A percentile compares a stretch with the other conserved stretches of the same genome.
phyloP scores from a whole-genome alignment of 1,140 invertebrate genomes.

The Notospermus geniculatus region DNA sequence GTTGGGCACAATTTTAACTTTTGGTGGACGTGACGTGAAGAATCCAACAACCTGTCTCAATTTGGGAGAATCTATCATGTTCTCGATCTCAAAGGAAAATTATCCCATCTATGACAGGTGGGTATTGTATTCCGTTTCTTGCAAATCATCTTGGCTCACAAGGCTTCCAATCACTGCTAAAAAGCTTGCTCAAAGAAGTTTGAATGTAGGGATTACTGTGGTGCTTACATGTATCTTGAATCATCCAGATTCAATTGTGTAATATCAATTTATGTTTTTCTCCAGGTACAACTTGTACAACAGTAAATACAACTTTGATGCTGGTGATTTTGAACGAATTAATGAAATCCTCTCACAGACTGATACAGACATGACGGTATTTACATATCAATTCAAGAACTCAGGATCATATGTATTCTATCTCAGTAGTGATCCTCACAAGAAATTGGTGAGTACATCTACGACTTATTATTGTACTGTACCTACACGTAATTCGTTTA shows the following conservation, averaged over 20 bases:
- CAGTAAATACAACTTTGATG: constrained; percentile 49
- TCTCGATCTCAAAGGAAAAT: constrained; percentile 37
- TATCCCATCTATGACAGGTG: constrained; percentile 47
- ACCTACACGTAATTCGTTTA: too few relatives aligned
- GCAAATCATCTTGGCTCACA: too few relatives aligned
- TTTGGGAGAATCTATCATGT: constrained; percentile 41
- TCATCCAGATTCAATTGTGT: too few relatives aligned
- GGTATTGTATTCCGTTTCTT: too few relatives aligned
- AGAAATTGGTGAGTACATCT: constrained; percentile 52
- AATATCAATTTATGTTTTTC: too few relatives aligned
- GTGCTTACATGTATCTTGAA: too few relatives aligned
- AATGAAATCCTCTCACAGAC: constrained; percentile 35
- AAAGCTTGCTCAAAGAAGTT: too few relatives aligned
- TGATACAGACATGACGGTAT: constrained; percentile 39
- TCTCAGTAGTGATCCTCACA: constrained; percentile 40
- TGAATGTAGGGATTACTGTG: too few relatives aligned
- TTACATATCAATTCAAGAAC: constrained; percentile 47
- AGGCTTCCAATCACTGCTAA: too few relatives aligned
- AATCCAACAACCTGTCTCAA: constrained; percentile 45
- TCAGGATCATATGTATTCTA: constrained; percentile 49
- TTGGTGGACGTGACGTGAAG: constrained; percentile 22
- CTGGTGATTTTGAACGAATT: constrained; percentile 46
- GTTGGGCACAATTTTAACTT: too few relatives aligned
- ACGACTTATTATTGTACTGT: too few relatives aligned
- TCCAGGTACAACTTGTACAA: constrained; percentile 49